A percentile compares a stretch with the other conserved stretches of the same genome.
These are phyloP conservation scores for Nibea coibor DNA, from an alignment of 2,113 vertebrate genomes.

Conservation along the genomic window DNA sequence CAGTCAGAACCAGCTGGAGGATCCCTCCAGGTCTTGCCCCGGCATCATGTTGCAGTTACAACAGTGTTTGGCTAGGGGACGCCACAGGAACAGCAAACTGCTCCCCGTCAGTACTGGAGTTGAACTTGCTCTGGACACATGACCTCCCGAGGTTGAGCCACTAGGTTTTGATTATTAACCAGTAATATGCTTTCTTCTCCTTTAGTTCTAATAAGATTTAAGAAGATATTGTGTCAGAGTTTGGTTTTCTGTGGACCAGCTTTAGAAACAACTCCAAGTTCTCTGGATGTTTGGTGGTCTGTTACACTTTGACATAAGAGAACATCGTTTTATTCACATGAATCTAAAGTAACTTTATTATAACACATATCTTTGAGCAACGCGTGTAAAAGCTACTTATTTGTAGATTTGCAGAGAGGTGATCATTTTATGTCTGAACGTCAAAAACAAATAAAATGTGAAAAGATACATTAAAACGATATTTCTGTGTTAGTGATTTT, in stretches of 20 bases:
- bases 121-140: constrained; percentile 49
- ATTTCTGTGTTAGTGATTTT: neutral
- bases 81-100: constrained; percentile 71
- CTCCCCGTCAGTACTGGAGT: neutral
- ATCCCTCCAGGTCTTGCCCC: constrained; percentile 1
- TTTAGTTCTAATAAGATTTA: neutral
- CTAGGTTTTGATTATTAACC: no score
- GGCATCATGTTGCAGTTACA: constrained; percentile 66
- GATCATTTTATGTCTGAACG: neutral
- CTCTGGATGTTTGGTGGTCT: neutral
- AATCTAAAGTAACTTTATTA: neutral
- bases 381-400: neutral
- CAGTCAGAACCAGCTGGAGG: neutral
- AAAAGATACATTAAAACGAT: neutral
- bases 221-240: neutral
- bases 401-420: no score
- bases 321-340: neutral
- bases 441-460: neutral
- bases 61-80: constrained; percentile 70
- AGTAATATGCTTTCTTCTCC: neutral
- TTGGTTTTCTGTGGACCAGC: neutral
- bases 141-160: constrained; percentile 15
- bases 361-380: neutral
- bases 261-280: neutral
- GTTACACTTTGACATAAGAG: neutral